phyloP scores from a whole-genome alignment of 2,797 vertebrate species.

The Anguilla megastoma region DNA sequence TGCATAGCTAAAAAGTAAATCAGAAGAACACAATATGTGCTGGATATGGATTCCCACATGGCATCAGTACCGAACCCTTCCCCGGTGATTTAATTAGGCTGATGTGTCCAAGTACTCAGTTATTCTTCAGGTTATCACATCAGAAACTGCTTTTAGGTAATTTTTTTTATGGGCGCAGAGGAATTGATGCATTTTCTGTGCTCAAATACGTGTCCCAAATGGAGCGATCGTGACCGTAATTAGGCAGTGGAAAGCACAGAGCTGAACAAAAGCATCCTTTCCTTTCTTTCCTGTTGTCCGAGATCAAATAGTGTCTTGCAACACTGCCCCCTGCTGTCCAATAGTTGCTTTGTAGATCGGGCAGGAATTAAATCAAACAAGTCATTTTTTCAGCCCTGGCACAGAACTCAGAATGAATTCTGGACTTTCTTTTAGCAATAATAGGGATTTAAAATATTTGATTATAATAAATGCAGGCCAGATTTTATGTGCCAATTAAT shows the following conservation, averaged over 20 bases:
- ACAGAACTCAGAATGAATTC: background rate
- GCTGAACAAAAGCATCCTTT: background rate
- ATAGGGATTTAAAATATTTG: conserved; percentile 11
- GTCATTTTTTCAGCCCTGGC: background rate
- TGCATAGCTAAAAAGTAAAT: background rate
- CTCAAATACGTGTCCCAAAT: background rate
- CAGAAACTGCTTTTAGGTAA: conserved; percentile 3
- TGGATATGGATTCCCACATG: background rate
- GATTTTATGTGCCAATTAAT: conserved; percentile 33
- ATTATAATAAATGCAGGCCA: conserved; percentile 16
- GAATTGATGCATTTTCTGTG: background rate
- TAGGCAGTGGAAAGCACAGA: background rate
- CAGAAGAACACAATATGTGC: background rate
- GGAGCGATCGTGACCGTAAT: background rate
- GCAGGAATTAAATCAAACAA: conserved; percentile 1
- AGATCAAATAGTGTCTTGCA: conserved; percentile 19
- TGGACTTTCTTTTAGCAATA: background rate
- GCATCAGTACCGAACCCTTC: background rate
- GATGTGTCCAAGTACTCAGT: background rate
- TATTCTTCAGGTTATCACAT: background rate
- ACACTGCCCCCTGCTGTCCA: conserved; percentile 36
- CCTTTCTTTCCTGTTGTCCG: background rate
- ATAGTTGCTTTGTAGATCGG: background rate
- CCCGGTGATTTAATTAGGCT: conserved; percentile 3
- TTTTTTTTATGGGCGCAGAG: background rate